Base-by-base conservation (phyloP, 2,113 vertebrate genomes). In the Asarcornis scutulata region DNA sequence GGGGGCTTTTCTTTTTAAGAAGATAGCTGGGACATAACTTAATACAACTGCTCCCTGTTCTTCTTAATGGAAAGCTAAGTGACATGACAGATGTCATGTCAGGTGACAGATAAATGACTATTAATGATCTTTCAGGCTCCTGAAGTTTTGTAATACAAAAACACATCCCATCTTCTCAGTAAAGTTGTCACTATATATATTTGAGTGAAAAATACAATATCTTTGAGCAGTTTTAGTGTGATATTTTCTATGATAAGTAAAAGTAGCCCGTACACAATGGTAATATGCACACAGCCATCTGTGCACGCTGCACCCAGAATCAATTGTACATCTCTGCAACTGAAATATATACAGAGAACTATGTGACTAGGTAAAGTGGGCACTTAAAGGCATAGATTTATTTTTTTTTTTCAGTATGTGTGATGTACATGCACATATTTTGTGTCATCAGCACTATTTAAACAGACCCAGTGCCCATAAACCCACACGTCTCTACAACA, bases 81-180 rank as follows among this genome's bases (percentile, higher is more conserved):
- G 86, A 95, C 77, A 42, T 63, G 93, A 91, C 89, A 97, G 86
- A 88, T 94, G 93, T 95, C 94, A 92, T 69, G 75, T 93, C 90
- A 90, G 92, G 88, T 77, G 91, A 92, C 86, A 85, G 81, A 92
- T 78, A 88, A 96, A 86, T 74, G 42, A 76, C 58, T 88, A 23
- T 76, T 90, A 92, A 86, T 86, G 86, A 84, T 85, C 73, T 86
- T 56, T 50, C 48, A 69, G 62, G 80, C 76, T 87, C 50, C 67
- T 69, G 60, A 72, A 88, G n/a, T 82, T 94, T 82, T 55, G 59
- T 48, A 66, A 32, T 17, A 50, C 13, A 68, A 89, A 86, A 87
- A 48, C 25, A 68, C 17, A 29, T 36, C 55, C n/a, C 4, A 5
- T 6, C 3, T 16, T n/a, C 84, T 48, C 64, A 55, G 68, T 63